Evolutionary conservation across 2,797 vertebrate species (phyloP).

Genomic region (Pristis pectinata): DNA sequence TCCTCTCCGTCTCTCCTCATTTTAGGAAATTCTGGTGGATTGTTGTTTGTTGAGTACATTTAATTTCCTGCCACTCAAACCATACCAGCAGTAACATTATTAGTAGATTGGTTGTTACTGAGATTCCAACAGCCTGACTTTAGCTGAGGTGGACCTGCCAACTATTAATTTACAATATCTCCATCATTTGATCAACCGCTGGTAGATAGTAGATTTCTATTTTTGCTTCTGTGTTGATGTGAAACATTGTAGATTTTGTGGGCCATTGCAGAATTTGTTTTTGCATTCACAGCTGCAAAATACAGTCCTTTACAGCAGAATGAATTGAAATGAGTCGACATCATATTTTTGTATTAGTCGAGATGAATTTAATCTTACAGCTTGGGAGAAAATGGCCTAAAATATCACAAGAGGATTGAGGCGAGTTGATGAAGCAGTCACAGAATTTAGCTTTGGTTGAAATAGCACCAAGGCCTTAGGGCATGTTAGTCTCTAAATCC

Average conservation of each 20-base stretch:
- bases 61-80: background rate
- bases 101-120: background rate
- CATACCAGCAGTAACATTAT: background rate
- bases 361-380: background rate
- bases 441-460: background rate
- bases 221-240: background rate
- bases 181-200: background rate
- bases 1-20: background rate
- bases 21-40: background rate
- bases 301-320: background rate
- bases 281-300: background rate
- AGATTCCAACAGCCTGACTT: background rate
- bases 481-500: background rate
- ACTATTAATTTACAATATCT: background rate
- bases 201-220: no score
- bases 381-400: background rate
- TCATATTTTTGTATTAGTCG: background rate
- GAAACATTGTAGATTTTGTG: background rate
- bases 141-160: background rate
- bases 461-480: background rate
- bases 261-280: background rate
- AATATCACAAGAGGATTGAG: conserved; percentile 8
- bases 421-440: background rate
- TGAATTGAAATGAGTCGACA: conserved; percentile 4
- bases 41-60: background rate